phyloP scores from a whole-genome alignment of 2,797 vertebrate species.

The Macropus fuliginosus region DNA sequence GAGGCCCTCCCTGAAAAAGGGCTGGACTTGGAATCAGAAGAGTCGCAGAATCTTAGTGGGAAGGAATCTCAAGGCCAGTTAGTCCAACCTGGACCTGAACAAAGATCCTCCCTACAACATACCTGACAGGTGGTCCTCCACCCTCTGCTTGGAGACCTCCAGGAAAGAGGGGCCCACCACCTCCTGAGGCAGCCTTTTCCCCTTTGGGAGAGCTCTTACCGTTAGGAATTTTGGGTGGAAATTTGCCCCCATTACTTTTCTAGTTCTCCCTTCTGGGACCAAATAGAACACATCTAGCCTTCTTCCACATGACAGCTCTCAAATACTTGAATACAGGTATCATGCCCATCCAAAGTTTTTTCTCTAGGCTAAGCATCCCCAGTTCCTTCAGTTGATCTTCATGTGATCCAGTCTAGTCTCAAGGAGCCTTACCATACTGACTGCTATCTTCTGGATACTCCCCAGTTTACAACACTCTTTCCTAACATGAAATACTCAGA shows the following conservation, averaged over 20 bases:
- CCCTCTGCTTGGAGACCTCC: neutral
- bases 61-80: neutral
- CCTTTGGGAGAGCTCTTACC: neutral
- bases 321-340: neutral
- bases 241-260: neutral
- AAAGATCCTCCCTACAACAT: neutral
- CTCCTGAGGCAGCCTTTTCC: neutral
- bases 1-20: neutral
- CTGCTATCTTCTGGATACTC: neutral
- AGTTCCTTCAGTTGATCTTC: neutral
- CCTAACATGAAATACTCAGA: neutral
- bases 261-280: neutral
- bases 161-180: neutral
- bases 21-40: neutral
- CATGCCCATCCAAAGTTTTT: neutral
- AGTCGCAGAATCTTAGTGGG: neutral
- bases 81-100: neutral
- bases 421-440: neutral
- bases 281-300: neutral
- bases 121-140: neutral
- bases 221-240: neutral
- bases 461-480: neutral
- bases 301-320: neutral
- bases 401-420: neutral
- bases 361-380: neutral